phyloP scores from a whole-genome alignment of 2,113 vertebrate genomes.

The Aptenodytes forsteri region DNA sequence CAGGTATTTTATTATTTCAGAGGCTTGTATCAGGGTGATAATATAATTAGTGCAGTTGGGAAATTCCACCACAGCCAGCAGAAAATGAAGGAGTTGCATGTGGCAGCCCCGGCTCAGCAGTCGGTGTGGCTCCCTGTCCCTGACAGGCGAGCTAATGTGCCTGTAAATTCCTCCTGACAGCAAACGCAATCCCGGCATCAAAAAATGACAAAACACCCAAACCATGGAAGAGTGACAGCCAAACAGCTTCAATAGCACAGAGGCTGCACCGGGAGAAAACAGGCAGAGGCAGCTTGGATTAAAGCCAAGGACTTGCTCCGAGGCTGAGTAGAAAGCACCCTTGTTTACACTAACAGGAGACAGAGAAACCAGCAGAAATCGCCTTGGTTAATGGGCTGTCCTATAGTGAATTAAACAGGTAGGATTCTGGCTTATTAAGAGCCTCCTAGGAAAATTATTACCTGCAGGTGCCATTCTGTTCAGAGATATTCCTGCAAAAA shows the following conservation, averaged over 20 bases:
- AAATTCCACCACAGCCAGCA: constrained; percentile 34
- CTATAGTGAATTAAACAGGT: neutral
- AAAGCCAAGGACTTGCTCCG: neutral
- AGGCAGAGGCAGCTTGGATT: constrained; percentile 17
- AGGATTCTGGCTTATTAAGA: neutral
- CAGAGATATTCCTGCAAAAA: neutral
- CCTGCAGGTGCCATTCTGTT: neutral
- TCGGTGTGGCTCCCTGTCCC: neutral
- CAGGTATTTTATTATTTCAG: constrained; percentile 37
- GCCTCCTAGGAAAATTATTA: neutral
- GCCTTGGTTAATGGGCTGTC: neutral
- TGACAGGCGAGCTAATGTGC: constrained; percentile 61
- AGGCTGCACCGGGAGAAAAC: neutral
- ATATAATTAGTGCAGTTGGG: constrained; percentile 53
- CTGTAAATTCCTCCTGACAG: constrained; percentile 69
- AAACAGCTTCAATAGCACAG: constrained; percentile 38
- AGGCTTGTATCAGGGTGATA: neutral
- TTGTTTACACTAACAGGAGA: neutral
- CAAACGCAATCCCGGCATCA: constrained; percentile 59
- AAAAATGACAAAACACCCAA: constrained; percentile 66
- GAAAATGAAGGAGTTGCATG: constrained; percentile 37
- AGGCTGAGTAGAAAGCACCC: neutral
- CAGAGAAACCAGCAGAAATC: neutral
- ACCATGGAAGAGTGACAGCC: constrained; percentile 61
- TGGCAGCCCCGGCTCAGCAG: neutral